Percentiles rank a stretch among this genome's conserved stretches.
Conservation (phyloP, 2,113 vertebrate genomes). For the Carassius carassius region DNA sequence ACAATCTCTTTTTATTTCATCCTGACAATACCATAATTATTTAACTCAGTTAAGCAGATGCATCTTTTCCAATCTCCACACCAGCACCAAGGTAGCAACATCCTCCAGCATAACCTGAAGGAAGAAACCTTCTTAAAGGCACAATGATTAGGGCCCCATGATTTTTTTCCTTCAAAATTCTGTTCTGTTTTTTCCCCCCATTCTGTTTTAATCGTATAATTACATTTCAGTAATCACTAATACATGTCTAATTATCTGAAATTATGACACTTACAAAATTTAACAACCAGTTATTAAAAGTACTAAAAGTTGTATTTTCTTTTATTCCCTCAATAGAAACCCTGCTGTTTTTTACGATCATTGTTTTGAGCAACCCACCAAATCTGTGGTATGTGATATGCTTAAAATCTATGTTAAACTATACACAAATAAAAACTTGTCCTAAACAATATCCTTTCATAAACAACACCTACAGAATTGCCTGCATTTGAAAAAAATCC, state of each 20-base stretch:
- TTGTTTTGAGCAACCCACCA: not conserved
- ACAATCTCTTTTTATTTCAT: not conserved
- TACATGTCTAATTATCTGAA: too few species aligned
- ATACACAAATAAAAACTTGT: not conserved
- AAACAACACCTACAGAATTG: not conserved
- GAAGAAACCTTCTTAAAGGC: not conserved
- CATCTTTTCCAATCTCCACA: not conserved
- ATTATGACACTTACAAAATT: too few species aligned
- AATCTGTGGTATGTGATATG: not conserved
- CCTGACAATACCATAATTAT: not conserved
- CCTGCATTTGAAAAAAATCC: not conserved
- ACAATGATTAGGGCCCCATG: too few species aligned
- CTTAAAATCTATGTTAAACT: not conserved
- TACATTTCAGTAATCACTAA: too few species aligned
- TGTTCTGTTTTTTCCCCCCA: too few species aligned
- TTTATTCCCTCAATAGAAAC: not conserved
- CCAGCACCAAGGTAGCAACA: not conserved
- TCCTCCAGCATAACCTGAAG: not conserved
- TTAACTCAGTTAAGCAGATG: not conserved
- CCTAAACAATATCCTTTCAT: not conserved
- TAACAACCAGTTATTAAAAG: too few species aligned
- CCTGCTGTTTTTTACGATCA: not conserved
- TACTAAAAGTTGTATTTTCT: too few species aligned
- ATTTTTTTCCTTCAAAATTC: too few species aligned
- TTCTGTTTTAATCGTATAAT: too few species aligned